These are phyloP conservation scores for Parauchenoglanis punctatus DNA, from an alignment of 2,797 vertebrate genomes.

Conservation along the genomic window DNA sequence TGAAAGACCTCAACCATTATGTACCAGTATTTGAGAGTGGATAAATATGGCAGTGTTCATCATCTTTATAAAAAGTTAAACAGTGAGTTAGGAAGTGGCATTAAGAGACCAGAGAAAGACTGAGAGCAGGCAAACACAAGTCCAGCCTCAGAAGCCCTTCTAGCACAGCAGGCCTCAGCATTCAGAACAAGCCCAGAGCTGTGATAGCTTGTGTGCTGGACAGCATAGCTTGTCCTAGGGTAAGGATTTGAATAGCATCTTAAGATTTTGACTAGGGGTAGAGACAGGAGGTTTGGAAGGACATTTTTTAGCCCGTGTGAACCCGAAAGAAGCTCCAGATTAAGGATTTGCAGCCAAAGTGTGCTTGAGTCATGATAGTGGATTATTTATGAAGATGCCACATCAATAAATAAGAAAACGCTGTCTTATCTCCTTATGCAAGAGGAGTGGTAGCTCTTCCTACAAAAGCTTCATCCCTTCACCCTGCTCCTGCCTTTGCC, in stretches of 20 bases:
- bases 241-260: constrained; percentile 23
- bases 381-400: constrained; percentile 4
- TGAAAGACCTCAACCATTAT: not conserved
- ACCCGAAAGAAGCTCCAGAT: not conserved
- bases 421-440: not conserved
- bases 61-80: constrained; percentile 6
- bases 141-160: constrained; percentile 10
- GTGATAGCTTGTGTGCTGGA: constrained; percentile 15
- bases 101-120: not conserved
- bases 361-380: constrained; percentile 14
- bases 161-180: constrained; percentile 6
- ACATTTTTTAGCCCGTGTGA: not conserved
- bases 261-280: not conserved
- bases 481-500: not conserved
- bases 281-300: constrained; percentile 8
- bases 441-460: not conserved
- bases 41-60: constrained; percentile 10
- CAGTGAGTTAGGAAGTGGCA: constrained; percentile 2
- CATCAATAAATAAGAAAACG: constrained; percentile 16
- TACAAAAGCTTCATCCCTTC: not conserved
- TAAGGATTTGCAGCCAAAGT: constrained; percentile 17
- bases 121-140: not conserved
- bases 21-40: not conserved
- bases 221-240: constrained; percentile 13
- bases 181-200: constrained; percentile 22